Base-by-base conservation (phyloP, 2,797 vertebrate genomes). In the Enteromius thamalakanensis region DNA sequence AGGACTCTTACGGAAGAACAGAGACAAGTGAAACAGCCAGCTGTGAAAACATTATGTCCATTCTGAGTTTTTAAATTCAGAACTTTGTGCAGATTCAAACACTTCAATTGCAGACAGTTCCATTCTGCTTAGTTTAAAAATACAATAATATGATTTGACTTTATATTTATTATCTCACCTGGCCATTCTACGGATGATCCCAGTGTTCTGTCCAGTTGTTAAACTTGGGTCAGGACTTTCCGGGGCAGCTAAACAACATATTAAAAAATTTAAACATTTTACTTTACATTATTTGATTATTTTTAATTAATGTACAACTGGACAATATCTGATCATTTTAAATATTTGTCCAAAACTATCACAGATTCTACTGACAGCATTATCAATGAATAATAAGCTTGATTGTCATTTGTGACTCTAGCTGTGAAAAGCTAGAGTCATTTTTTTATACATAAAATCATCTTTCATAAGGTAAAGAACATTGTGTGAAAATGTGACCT, bases 81-180 rank as follows among this genome's bases (percentile, higher is more conserved):
- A 72, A 51, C 21, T 42, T 58, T 9, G 37, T 47, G 10, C 23
- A 67, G 7, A 58, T 42, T 55, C 34, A 71, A 17, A 62, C 58
- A 14, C 23, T 29, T 62, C 23, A 29, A 6, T 19, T 2, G 42
- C 42, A 45, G 34, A 37, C 64, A 21, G 32, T 37, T 53, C 32
- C 1, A 29, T 78, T 67, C 21, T 5, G 49, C 17, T 5, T 34
- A 23, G 45, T 51, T 58, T 6, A 64, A 8, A 9, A 40, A 40
- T 40, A 42, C 40, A 64, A 11, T 11, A 6, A 51, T 26, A 4
- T 10, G 2, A 32, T 26, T 42, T 42, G 26, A 19, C 15, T 71
- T 42, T 42, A 21, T 58, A 21, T 70, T 70, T 47, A 62, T 3
- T 78, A 76, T 71, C 84, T 87, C 51, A 89, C 87, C 88, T 85